Conservation (phyloP, 2,797 vertebrate species). For the Danio tinwini region DNA sequence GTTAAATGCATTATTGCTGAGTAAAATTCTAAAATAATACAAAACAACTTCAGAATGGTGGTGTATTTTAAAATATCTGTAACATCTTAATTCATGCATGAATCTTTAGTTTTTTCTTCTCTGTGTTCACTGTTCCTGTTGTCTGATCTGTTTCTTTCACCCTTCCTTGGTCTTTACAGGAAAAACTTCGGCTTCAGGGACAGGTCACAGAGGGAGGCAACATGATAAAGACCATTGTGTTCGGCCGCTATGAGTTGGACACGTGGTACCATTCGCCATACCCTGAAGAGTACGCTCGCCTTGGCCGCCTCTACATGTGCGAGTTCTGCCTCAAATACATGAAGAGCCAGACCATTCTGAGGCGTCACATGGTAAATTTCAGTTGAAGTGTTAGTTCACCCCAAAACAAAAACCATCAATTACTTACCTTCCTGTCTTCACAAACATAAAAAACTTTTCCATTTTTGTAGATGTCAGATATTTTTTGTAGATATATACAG, state of each 20-base stretch:
- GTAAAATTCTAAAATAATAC: neutral
- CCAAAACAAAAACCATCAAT: too few relatives aligned
- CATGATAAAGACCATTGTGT: conserved; percentile 96
- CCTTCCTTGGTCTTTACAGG: conserved; percentile 72
- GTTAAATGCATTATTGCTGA: conserved; percentile 8
- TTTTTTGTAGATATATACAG: too few relatives aligned
- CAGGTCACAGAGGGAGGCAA: conserved; percentile 94
- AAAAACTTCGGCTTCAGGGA: conserved; percentile 91
- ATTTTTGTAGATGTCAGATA: too few relatives aligned
- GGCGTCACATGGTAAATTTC: conserved; percentile 88
- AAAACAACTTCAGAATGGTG: neutral
- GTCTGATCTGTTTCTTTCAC: neutral
- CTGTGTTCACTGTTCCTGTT: neutral
- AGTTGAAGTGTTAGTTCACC: neutral
- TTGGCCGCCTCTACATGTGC: conserved; percentile 96
- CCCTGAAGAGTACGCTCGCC: conserved; percentile 93
- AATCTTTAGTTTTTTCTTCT: conserved; percentile 2
- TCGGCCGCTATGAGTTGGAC: conserved; percentile 93
- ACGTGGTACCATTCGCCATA: conserved; percentile 99
- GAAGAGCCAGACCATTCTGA: conserved; percentile 97
- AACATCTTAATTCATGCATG: neutral
- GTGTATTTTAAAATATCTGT: neutral
- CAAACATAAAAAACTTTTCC: too few relatives aligned
- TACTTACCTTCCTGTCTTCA: too few relatives aligned
- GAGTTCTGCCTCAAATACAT: conserved; percentile 99